Base-by-base conservation (phyloP, 2,888 invertebrate genomes). In the Drosophila mettleri region DNA sequence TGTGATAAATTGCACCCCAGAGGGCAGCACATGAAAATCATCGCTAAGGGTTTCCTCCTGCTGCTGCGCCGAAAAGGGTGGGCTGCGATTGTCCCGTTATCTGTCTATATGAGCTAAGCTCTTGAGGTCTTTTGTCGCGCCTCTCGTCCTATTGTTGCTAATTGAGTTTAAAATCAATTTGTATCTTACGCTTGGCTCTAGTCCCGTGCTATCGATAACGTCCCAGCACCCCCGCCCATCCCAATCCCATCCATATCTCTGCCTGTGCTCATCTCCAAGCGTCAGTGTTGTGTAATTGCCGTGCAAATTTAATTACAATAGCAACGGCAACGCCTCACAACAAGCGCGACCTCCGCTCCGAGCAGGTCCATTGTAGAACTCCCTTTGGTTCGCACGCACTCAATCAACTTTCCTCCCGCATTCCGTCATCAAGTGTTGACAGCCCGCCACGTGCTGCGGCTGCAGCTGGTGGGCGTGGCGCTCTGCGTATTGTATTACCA, bases 91-190 rank as follows among this genome's bases (percentile, higher is more conserved):
- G 39, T 29, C 16, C 52, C 62, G 71, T 71, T 64, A 63, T 65
- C 64, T 73, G 63, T 60, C 58, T 45, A 27, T 7, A 22, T 34
- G 33, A 55, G 48, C 18, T 77, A 41, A 31, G 51, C 60, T 68
- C 66, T 53, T 59, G 68, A 27, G 51, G 27, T 33, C 59, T 59
- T 52, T 64, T 78, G 70, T 75, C 46, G 49, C 57, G 51, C 69
- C 64, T 74, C 62, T 41, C 20, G 49, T 31, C 66, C 52, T n/a
- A 55, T 77, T 73, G 87, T 83, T 89, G 86, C 89, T 91, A 92
- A 92, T 92, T 91, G 91, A 91, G 92, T 92, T 92, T 91, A 91
- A 91, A 92, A 91, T 92, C 92, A 90, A 92, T 92, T 92, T 91
- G 89, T 84, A 77, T 86, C 74, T 80, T 61, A 80, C 80, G 74